Conservation (phyloP, 2,888 invertebrate species). For the Subacronicta megacephala region DNA sequence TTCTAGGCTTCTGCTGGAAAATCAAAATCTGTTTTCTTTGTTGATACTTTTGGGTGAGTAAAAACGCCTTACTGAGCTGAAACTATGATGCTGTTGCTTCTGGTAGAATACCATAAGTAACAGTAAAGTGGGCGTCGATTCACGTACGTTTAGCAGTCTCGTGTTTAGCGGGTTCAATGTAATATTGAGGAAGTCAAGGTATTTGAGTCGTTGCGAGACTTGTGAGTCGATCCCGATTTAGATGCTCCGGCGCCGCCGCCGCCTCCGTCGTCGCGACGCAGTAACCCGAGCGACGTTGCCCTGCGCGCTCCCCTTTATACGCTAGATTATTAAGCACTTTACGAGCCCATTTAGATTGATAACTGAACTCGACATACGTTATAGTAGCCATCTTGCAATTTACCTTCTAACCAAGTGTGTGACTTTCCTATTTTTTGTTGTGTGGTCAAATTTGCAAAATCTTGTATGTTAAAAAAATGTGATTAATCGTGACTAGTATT, state of each 20-base stretch:
- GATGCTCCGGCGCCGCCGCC: slow-evolving; percentile 87
- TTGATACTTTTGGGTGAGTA: background rate
- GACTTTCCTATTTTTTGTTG: slow-evolving; percentile 23
- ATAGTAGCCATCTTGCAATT: slow-evolving; percentile 49
- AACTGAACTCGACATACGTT: slow-evolving; percentile 53
- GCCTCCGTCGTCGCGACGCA: slow-evolving; percentile 85
- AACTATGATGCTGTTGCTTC: slow-evolving; percentile 12
- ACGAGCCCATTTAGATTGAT: slow-evolving; percentile 70
- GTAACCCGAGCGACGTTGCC: slow-evolving; percentile 86
- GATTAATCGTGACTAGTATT: slow-evolving; percentile 38
- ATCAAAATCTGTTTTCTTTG: slow-evolving; percentile 10
- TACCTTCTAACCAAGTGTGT: slow-evolving; percentile 50
- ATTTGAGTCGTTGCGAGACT: slow-evolving; percentile 89
- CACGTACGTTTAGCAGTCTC: slow-evolving; percentile 86
- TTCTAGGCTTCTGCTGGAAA: background rate
- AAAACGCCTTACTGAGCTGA: background rate
- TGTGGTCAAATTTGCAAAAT: slow-evolving; percentile 38
- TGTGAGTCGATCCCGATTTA: slow-evolving; percentile 89
- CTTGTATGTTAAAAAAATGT: slow-evolving; percentile 35
- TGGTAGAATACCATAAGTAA: slow-evolving; percentile 48
- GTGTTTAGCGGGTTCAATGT: slow-evolving; percentile 87
- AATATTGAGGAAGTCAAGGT: slow-evolving; percentile 90
- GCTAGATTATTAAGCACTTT: slow-evolving; percentile 65
- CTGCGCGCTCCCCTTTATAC: slow-evolving; percentile 80
- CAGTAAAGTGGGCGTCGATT: slow-evolving; percentile 83